Evolutionary conservation across 2,888 invertebrate genomes (phyloP).

Genomic region (Myathropa florea): DNA sequence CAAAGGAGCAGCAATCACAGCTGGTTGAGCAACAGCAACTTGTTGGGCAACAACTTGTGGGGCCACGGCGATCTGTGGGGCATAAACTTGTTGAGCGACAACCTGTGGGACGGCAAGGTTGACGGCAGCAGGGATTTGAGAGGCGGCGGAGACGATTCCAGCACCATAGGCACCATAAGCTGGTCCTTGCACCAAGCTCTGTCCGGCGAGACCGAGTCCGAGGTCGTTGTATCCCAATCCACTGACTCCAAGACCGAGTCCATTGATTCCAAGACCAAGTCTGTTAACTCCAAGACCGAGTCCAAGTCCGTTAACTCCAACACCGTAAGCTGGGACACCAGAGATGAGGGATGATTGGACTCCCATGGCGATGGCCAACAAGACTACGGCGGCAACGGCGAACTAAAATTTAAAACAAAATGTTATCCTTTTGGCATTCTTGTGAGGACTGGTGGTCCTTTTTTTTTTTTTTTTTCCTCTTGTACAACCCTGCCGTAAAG

Average conservation of each 20-base stretch:
- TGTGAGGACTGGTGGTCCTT: not conserved
- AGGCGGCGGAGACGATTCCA: constrained; percentile 58
- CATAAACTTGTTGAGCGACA: not conserved
- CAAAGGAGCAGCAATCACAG: constrained; percentile 25
- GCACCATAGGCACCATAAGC: constrained; percentile 29
- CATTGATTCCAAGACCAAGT: constrained; percentile 64
- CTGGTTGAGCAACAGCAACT: constrained; percentile 8
- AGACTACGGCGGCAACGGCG: constrained; percentile 77
- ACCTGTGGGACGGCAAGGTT: constrained; percentile 51
- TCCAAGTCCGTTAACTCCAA: constrained; percentile 1
- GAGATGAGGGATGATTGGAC: constrained; percentile 76
- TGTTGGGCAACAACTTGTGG: not conserved
- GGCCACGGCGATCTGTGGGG: not conserved
- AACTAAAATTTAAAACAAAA: constrained; percentile 73
- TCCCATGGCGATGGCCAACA: constrained; percentile 77
- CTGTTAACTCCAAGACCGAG: not conserved
- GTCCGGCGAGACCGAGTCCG: constrained; percentile 19
- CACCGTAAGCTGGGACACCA: not conserved
- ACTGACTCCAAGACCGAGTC: constrained; percentile 50
- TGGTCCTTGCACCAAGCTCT: constrained; percentile 35
- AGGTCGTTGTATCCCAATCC: constrained; percentile 5
- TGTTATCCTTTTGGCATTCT: not conserved
- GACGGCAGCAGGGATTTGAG: constrained; percentile 17
- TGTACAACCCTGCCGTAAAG: too few relatives aligned
- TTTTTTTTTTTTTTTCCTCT: too few relatives aligned